Evolutionary conservation across 2,888 invertebrate genomes (phyloP), one percentile per base, ranked within the genome.

Genomic region (Perdita meconis): DNA sequence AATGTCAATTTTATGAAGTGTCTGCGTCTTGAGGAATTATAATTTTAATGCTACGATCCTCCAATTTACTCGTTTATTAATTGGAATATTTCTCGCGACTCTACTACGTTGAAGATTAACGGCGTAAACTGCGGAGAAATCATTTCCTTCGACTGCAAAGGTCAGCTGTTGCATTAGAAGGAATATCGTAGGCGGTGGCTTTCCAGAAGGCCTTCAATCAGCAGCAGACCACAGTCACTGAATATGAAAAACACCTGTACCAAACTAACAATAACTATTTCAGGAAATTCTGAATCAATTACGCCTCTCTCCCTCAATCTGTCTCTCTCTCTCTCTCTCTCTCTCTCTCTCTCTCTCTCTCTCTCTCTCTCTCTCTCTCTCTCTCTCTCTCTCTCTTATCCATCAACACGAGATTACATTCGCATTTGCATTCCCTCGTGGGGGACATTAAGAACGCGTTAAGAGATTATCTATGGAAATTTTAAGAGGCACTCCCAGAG

Each of bases 361-460:
- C n/a, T n/a, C n/a, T n/a, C n/a, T n/a, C n/a, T n/a, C n/a, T n/a
- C n/a, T n/a, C n/a, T n/a, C n/a, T n/a, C n/a, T n/a, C n/a, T n/a
- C n/a, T n/a, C n/a, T n/a, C n/a, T n/a, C n/a, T n/a, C n/a, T n/a
- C n/a, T n/a, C n/a, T n/a, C n/a, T n/a, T n/a, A n/a, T n/a, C n/a
- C n/a, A n/a, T 16, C n/a, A 53, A 22, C 60, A 16, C 10, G 3
- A 12, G 12, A 26, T 30, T 53, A 40, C 53, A 13, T 53, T 5
- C n/a, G 53, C 53, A 13, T 53, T 5, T 22, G 16, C 19, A 40
- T 22, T 65, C 16, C 34, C 24, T 36, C 30, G 16, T 8, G 36
- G 13, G 12, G 12, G 13, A 13, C 67, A 67, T 67, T 67, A 67
- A 67, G 56, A 67, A 22, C 67, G 59, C 67, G 67, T 67, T 67